Conservation (phyloP, 2,113 vertebrate genomes). For the Hemichromis elongatus region DNA sequence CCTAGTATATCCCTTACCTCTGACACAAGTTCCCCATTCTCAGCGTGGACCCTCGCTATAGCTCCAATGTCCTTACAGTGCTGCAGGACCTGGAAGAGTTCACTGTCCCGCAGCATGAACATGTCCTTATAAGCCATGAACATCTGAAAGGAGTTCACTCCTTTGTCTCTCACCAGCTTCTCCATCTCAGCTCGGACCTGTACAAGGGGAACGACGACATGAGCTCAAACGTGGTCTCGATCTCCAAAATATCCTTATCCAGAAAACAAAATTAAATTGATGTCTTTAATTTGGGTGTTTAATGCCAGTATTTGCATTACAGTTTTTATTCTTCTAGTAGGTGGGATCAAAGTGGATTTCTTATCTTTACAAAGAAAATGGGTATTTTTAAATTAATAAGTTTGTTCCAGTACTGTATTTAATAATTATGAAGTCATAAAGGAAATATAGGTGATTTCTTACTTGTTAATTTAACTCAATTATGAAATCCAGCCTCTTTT, state of each 20-base stretch:
- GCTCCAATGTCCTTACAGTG: slow-evolving; percentile 92
- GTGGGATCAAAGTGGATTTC: not conserved
- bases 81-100: slow-evolving; percentile 89
- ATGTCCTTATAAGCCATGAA: slow-evolving; percentile 96
- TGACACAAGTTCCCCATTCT: slow-evolving; percentile 94
- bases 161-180: slow-evolving; percentile 88
- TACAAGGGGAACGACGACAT: not conserved
- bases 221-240: not conserved
- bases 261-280: not conserved
- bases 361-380: not conserved
- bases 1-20: slow-evolving; percentile 77
- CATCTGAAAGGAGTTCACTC: slow-evolving; percentile 98
- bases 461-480: not conserved
- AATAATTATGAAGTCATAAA: not conserved
- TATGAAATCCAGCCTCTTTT: not conserved
- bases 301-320: fast-evolving
- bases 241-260: not conserved
- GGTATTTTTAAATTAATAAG: not conserved
- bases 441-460: not conserved
- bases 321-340: not conserved
- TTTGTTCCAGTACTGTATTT: not conserved
- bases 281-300: not conserved
- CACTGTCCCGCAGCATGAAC: slow-evolving; percentile 93
- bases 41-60: slow-evolving; percentile 88
- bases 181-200: slow-evolving; percentile 95